Conservation (phyloP, 2,888 invertebrate genomes). For the Trachelus stipa region DNA sequence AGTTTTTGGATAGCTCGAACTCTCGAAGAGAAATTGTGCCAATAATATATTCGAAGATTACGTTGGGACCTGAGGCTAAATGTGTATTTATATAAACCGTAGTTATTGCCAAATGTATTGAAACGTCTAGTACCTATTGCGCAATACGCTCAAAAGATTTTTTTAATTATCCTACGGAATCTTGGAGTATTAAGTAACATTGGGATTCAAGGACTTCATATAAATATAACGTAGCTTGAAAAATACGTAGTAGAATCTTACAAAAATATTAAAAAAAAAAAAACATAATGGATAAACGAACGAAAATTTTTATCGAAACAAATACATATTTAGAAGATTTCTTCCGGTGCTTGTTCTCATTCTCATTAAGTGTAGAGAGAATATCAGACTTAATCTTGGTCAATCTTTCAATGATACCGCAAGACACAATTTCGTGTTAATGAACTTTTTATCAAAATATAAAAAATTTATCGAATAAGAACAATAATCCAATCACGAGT, state of each 20-base stretch:
- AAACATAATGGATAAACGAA: background rate
- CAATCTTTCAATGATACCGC: too few relatives aligned
- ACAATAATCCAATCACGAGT: too few relatives aligned
- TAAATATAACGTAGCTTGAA: background rate
- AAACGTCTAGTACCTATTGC: background rate
- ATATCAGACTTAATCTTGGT: too few relatives aligned
- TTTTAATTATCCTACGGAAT: too few relatives aligned
- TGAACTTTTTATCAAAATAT: too few relatives aligned
- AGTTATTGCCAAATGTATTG: background rate
- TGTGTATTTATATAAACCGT: background rate
- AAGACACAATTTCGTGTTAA: too few relatives aligned
- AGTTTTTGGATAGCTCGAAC: background rate
- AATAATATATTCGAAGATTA: background rate
- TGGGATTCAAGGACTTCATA: background rate
- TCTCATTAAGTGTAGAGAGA: too few relatives aligned
- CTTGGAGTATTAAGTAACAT: too few relatives aligned
- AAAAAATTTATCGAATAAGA: too few relatives aligned
- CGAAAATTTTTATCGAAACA: background rate
- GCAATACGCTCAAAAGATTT: background rate
- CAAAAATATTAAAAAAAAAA: too few relatives aligned
- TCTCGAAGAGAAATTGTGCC: background rate
- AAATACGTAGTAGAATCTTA: too few relatives aligned
- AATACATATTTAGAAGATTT: background rate
- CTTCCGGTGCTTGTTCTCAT: background rate
- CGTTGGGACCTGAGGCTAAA: background rate